A percentile compares a stretch with the other conserved stretches of the same genome.
Conservation (phyloP, 2,888 invertebrate species). For the Chrysolina americana region DNA sequence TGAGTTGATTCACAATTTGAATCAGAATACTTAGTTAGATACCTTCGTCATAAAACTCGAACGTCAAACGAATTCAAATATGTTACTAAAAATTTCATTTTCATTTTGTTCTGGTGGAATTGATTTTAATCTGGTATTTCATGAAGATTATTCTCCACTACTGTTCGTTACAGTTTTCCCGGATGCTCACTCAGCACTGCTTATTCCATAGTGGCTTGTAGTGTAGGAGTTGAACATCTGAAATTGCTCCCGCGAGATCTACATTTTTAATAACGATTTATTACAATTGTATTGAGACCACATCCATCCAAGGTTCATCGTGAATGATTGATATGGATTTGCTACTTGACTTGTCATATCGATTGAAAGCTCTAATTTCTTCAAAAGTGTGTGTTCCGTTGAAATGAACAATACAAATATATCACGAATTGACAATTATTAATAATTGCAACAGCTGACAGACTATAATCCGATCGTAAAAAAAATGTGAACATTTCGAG, state of each 20-base stretch:
- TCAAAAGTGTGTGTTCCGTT: too few species aligned
- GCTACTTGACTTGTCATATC: not conserved
- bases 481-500: too few species aligned
- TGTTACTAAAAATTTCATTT: not conserved
- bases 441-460: too few species aligned
- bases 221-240: not conserved
- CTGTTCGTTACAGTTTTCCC: not conserved
- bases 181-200: not conserved
- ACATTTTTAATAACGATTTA: constrained; percentile 21
- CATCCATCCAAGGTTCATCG: not conserved
- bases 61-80: not conserved
- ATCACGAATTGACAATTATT: too few species aligned
- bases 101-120: not conserved
- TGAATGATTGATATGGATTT: not conserved
- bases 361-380: too few species aligned
- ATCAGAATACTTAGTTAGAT: too few species aligned
- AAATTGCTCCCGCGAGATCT: not conserved
- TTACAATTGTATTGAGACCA: constrained; percentile 7
- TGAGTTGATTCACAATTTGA: too few species aligned
- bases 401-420: too few species aligned
- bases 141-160: not conserved
- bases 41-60: too few species aligned
- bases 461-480: too few species aligned
- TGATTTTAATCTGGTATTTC: not conserved
- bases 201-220: not conserved